Evolutionary conservation across 2,888 invertebrate genomes (phyloP).

Genomic region (Drosophila phalerata): DNA sequence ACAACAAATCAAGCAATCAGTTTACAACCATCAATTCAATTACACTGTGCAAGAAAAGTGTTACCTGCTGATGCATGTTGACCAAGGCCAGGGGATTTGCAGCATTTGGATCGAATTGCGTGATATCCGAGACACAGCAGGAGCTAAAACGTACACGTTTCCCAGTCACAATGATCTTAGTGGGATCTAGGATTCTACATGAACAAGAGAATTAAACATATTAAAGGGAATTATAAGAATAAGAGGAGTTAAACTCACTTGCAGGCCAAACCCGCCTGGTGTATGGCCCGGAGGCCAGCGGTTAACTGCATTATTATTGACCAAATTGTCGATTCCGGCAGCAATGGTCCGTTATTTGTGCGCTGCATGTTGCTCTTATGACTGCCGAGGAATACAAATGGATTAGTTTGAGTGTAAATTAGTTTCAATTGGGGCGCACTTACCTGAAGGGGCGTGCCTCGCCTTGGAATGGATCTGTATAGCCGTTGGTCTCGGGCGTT

Average conservation of each 20-base stretch:
- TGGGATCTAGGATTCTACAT: slow-evolving; percentile 94
- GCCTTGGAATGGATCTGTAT: slow-evolving; percentile 92
- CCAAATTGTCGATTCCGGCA: slow-evolving; percentile 97
- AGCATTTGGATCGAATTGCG: slow-evolving; percentile 90
- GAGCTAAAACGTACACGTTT: slow-evolving; percentile 93
- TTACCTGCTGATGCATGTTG: slow-evolving; percentile 89
- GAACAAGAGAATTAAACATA: neutral
- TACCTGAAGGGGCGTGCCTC: slow-evolving; percentile 88
- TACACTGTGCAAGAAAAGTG: neutral
- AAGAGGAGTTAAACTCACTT: slow-evolving; percentile 84
- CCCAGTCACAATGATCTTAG: slow-evolving; percentile 94
- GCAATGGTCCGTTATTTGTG: slow-evolving; percentile 89
- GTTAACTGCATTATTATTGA: slow-evolving; percentile 97
- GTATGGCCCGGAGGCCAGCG: slow-evolving; percentile 96
- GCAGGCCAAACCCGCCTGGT: slow-evolving; percentile 89
- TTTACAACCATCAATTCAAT: neutral
- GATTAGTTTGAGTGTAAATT: neutral
- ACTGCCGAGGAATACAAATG: slow-evolving; percentile 58
- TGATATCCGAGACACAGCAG: slow-evolving; percentile 92
- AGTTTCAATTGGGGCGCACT: slow-evolving; percentile 4
- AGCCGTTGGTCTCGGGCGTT: slow-evolving; percentile 88
- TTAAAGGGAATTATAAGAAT: neutral
- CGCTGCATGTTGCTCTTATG: slow-evolving; percentile 86
- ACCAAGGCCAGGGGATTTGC: slow-evolving; percentile 89
- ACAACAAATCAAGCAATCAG: neutral